These are phyloP conservation scores for Eupithecia exiguata DNA, from an alignment of 2,888 invertebrate species.

Conservation along the genomic window DNA sequence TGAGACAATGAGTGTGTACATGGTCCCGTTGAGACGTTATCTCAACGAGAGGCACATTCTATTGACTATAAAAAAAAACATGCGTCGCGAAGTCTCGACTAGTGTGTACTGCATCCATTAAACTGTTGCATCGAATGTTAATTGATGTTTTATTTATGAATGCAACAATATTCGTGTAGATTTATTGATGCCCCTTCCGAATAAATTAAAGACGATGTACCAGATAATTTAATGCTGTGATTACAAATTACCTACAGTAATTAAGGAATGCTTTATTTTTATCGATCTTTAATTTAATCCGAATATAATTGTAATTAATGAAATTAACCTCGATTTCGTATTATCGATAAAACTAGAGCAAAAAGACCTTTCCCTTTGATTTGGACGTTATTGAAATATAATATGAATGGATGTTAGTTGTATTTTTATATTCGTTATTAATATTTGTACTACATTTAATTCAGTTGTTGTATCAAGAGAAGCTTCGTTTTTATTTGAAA, in stretches of 20 bases:
- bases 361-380: not conserved
- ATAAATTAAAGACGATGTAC: not conserved
- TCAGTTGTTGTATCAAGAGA: not conserved
- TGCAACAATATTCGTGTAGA: not conserved
- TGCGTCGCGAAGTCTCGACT: too few species aligned
- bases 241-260: not conserved
- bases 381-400: not conserved
- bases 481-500: not conserved
- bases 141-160: slow-evolving; percentile 1
- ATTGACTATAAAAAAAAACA: too few species aligned
- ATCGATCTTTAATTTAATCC: not conserved
- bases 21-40: not conserved
- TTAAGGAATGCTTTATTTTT: not conserved
- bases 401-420: not conserved
- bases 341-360: not conserved
- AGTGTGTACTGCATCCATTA: not conserved
- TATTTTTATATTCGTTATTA: not conserved
- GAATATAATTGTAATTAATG: not conserved
- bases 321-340: not conserved
- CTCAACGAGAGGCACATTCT: too few species aligned
- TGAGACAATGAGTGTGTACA: not conserved
- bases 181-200: not conserved
- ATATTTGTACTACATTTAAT: not conserved
- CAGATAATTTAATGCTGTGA: not conserved
- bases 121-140: not conserved